A percentile compares a stretch with the other conserved stretches of the same genome.
Conservation (phyloP, 2,797 vertebrate species). For the Saxicola maurus region DNA sequence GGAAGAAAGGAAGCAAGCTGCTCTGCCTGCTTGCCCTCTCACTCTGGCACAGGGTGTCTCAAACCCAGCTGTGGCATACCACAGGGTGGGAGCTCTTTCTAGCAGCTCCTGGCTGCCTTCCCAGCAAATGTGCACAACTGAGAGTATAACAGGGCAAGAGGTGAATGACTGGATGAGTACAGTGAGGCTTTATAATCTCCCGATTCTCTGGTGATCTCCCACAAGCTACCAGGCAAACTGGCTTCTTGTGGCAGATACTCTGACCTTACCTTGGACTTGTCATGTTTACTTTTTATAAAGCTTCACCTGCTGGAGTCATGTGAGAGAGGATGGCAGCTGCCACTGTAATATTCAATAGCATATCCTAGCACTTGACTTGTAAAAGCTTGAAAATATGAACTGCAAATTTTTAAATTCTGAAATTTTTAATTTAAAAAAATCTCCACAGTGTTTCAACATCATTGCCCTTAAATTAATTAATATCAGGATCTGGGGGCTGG, state of each 20-base stretch:
- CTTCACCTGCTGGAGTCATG: background rate
- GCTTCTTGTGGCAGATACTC: background rate
- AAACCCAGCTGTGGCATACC: background rate
- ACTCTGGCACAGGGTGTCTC: background rate
- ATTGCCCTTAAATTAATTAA: background rate
- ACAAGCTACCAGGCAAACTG: background rate
- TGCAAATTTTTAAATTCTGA: background rate
- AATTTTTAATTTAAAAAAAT: background rate
- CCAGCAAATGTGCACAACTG: background rate
- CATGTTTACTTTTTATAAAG: background rate
- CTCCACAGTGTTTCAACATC: background rate
- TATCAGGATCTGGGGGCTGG: background rate
- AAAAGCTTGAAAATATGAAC: background rate
- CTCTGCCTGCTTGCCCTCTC: background rate
- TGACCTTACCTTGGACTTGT: background rate
- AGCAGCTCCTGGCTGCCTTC: background rate
- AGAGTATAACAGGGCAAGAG: rapidly evolving
- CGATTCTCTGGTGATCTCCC: background rate
- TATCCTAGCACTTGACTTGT: rapidly evolving
- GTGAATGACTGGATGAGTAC: background rate
- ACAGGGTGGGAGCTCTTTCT: background rate
- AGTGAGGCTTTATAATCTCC: background rate
- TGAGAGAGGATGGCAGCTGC: background rate
- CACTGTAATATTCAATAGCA: background rate
- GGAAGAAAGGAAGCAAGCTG: background rate